Evolutionary conservation across 2,888 invertebrate genomes (phyloP), one percentile per base, ranked within the genome.

Genomic region (Auanema sp.): DNA sequence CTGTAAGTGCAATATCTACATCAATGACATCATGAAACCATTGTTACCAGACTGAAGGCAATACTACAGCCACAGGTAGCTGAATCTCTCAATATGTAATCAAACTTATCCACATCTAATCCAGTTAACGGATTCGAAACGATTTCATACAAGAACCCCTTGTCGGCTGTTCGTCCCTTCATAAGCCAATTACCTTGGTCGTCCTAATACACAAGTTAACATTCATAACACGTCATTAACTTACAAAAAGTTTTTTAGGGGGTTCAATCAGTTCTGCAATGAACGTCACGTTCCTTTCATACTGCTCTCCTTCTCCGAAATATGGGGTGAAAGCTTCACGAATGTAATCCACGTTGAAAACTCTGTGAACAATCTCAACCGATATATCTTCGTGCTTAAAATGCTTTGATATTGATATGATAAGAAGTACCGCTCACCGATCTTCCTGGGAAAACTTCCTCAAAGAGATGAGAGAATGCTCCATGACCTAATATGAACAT

Each of bases 401-500:
- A 41, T 24, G 1, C 1, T n/a, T n/a, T n/a, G 21, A 16, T 12
- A 23, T 14, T 25, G 18, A 10, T n/a, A 21, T 21, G 18, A 54
- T 14, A 16, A 12, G 11, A 21, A 14, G 54, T 54, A 25, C 2
- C 33, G 21, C n/a, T 40, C 68, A 10, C 14, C 52, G 1, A 72
- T 66, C 6, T 66, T 24, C 47, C 79, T 59, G 86, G 82, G 70
- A 87, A 85, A 3, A 66, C 71, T 2, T 76, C 69, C 77, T 90
- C 90, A 88, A 89, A 90, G 10, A 86, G 72, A 81, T 90, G 90
- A 1, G 89, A 89, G 82, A 88, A 89, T 3, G 90, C 89, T 0
- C 89, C 90, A 81, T 90, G 90, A 0, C 86, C 85, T 84, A 66
- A 18, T 58, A 14, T 57, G 18, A 11, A n/a, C n/a, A 16, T 11